Percentiles rank a stretch among this genome's conserved stretches.
Conservation (phyloP, 2,888 invertebrate genomes). For the Tanytarsus gracilentus region DNA sequence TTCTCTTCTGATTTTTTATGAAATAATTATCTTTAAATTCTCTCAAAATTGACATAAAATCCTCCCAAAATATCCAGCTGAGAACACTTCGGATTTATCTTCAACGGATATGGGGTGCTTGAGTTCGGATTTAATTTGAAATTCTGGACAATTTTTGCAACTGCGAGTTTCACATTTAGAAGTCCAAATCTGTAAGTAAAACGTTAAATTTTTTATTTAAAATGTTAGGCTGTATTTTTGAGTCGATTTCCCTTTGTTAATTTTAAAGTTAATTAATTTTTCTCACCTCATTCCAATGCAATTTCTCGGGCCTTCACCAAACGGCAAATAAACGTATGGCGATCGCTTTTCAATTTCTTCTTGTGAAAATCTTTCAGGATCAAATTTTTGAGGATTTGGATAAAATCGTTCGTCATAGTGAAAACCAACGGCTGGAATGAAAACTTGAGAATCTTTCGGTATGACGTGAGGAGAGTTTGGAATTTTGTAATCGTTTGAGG, state of each 20-base stretch:
- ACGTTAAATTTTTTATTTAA: not conserved
- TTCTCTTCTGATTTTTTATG: no score
- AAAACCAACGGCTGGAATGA: slow-evolving; percentile 15
- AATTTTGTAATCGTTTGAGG: slow-evolving; percentile 20
- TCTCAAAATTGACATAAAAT: not conserved
- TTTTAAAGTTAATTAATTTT: not conserved
- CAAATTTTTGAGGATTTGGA: slow-evolving; percentile 17
- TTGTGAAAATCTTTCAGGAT: slow-evolving; percentile 21
- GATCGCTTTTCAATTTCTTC: slow-evolving; percentile 8
- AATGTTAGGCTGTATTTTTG: no score
- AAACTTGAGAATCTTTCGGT: slow-evolving; percentile 10
- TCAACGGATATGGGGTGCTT: slow-evolving; percentile 8
- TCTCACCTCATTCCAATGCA: not conserved
- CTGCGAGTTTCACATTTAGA: slow-evolving; percentile 29
- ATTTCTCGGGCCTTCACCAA: slow-evolving; percentile 23
- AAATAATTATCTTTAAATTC: no score
- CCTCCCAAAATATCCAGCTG: not conserved
- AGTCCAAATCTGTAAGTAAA: slow-evolving; percentile 29
- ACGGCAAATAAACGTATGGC: not conserved
- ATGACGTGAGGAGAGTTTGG: slow-evolving; percentile 11
- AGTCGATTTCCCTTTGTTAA: no score
- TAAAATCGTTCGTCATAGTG: slow-evolving; percentile 26
- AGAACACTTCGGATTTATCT: not conserved
- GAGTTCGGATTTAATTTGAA: slow-evolving; percentile 19
- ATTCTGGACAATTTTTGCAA: slow-evolving; percentile 20